Base-by-base conservation (phyloP, 2,888 invertebrate genomes). In the Drosophila tanythrix region DNA sequence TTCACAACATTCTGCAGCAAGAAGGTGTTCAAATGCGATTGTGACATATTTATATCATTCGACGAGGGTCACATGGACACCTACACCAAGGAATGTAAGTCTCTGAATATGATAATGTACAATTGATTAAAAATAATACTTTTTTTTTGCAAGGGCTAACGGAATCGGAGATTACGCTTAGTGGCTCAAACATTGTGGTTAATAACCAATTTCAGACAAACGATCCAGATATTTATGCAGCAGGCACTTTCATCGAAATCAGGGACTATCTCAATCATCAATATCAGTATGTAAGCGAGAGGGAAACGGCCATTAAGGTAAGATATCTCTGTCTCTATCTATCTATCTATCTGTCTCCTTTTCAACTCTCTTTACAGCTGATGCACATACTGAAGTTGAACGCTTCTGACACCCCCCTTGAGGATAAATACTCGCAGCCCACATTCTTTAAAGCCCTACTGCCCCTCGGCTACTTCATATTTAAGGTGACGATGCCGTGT, bases 21-120 rank as follows among this genome's bases (percentile, higher is more conserved):
- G 4, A 53, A 75, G 0, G 27, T 36, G 4, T 2, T 81, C 0
- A 56, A 36, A 3, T 4, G 91, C 0, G 78, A 82, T 2, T 92
- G 92, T 46, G 89, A 92, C 60, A 40, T 92, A 2, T 93, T 93
- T 48, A 73, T 92, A 8, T 83, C 85, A n/a, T 92, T 84, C 15
- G 63, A 74, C 36, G 79, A 82, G 13, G 89, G 89, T 6, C 35
- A 61, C 21, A 52, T 89, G 33, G 40, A 48, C 10, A 10, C 8
- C 0, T 13, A 0, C 0, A 52, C 56, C 5, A 68, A 31, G 64
- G 1, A 27, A 4, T 70, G 83, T 89, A 55, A 69, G 87, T 70
- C 3, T 2, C 33, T 7, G 3, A 31, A n/a, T 31, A 3, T 21
- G 0, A 21, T n/a, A 0, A 1, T 43, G 11, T 10, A 10, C 13